phyloP scores from a whole-genome alignment of 2,113 vertebrate genomes.

The Bos javanicus region DNA sequence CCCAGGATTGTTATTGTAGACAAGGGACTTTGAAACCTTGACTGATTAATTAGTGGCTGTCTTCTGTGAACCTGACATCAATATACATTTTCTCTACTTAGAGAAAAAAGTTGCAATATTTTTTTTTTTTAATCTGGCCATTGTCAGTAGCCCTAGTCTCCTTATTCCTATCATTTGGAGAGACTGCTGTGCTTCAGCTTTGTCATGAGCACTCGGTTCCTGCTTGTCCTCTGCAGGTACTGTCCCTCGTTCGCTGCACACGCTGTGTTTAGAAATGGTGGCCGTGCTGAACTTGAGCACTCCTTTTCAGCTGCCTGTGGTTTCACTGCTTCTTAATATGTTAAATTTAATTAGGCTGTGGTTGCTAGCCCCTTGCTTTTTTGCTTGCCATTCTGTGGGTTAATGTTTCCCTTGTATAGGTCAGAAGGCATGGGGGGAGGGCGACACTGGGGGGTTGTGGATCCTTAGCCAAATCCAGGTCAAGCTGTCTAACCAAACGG shows the following conservation, averaged over 20 bases:
- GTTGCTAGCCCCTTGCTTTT: slow-evolving; percentile 45
- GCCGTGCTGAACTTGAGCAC: background rate
- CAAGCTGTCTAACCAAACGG: slow-evolving; percentile 64
- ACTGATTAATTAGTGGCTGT: background rate
- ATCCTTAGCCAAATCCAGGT: slow-evolving; percentile 45
- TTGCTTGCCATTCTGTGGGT: slow-evolving; percentile 42
- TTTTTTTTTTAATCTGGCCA: background rate
- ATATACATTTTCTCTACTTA: background rate
- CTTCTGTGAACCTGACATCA: background rate
- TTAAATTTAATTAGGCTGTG: slow-evolving; percentile 52
- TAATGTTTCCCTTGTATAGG: slow-evolving; percentile 30
- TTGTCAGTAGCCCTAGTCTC: background rate
- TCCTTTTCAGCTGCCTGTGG: slow-evolving; percentile 41
- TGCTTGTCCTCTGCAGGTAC: background rate
- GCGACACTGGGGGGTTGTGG: background rate
- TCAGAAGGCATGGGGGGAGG: slow-evolving; percentile 26
- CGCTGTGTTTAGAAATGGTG: background rate
- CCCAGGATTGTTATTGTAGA: background rate
- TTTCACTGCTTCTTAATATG: slow-evolving; percentile 43
- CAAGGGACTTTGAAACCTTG: background rate
- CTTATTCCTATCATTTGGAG: background rate
- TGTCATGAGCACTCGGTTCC: accelerated
- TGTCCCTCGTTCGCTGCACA: background rate
- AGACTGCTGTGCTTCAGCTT: background rate
- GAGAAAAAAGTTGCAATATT: background rate